These are phyloP conservation scores for Lineus longissimus DNA, from an alignment of 1,140 invertebrate species.

Conservation along the genomic window DNA sequence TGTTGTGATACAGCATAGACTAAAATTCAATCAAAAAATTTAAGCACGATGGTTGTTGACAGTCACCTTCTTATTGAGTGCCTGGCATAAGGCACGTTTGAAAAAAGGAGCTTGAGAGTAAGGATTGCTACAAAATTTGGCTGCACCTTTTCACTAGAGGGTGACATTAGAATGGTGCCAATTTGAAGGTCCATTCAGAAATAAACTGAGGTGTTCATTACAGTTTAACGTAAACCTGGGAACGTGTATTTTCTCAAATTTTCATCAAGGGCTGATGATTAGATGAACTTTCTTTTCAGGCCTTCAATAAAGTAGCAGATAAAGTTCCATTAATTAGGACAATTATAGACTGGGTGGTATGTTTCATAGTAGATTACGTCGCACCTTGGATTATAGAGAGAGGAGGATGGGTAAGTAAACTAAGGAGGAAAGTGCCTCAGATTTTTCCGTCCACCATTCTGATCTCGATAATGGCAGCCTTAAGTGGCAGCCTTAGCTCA, in stretches of 20 bases:
- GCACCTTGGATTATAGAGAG: conserved; percentile 50
- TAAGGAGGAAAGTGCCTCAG: too few relatives aligned
- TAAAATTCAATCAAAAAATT: too few relatives aligned
- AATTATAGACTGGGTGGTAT: conserved; percentile 48
- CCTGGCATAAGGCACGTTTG: too few relatives aligned
- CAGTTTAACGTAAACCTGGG: background rate
- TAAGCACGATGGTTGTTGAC: too few relatives aligned
- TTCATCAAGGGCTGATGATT: background rate
- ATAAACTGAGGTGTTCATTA: background rate
- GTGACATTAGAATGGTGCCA: too few relatives aligned
- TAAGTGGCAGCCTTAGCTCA: background rate
- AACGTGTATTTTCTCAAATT: background rate
- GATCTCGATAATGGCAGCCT: background rate
- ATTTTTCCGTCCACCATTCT: background rate
- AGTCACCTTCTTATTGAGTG: too few relatives aligned
- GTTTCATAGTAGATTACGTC: conserved; percentile 48
- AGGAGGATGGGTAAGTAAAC: conserved; percentile 53
- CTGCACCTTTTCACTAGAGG: too few relatives aligned
- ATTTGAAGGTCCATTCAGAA: too few relatives aligned
- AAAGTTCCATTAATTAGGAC: conserved; percentile 44
- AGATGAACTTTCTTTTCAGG: conserved; percentile 33
- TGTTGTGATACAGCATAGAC: background rate
- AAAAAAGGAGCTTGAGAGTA: too few relatives aligned
- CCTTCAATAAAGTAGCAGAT: conserved; percentile 42
- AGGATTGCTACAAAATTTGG: too few relatives aligned